Percentiles rank a stretch among this genome's conserved stretches.
Conservation (phyloP, 2,797 vertebrate genomes). For the Brotula barbata region DNA sequence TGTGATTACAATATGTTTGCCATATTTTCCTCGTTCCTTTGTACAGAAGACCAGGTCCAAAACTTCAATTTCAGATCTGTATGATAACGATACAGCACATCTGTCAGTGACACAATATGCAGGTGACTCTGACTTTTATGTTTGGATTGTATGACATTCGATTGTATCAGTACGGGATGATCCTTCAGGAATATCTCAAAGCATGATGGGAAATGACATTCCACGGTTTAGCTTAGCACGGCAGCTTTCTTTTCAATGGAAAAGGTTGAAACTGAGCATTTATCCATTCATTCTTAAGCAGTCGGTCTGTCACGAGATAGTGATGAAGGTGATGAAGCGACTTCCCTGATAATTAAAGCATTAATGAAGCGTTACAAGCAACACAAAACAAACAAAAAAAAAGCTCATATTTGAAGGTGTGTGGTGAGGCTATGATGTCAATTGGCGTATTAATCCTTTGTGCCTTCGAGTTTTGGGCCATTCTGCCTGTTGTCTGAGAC, state of each 20-base stretch:
- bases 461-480: constrained; percentile 72
- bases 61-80: constrained; percentile 56
- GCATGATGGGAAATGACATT: constrained; percentile 49
- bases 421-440: constrained; percentile 38
- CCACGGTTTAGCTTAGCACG: constrained; percentile 44
- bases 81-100: constrained; percentile 44
- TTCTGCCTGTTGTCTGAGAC: constrained; percentile 57
- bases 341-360: too few relatives aligned
- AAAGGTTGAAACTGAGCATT: constrained; percentile 45
- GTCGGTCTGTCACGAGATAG: constrained; percentile 34
- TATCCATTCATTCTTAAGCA: constrained; percentile 31
- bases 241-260: constrained; percentile 65
- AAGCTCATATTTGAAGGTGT: constrained; percentile 27
- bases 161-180: constrained; percentile 64
- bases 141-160: constrained; percentile 65
- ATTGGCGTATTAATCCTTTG: constrained; percentile 59
- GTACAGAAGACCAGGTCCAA: constrained; percentile 50
- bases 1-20: constrained; percentile 72
- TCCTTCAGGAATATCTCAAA: constrained; percentile 49
- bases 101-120: constrained; percentile 57
- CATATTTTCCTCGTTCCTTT: constrained; percentile 54
- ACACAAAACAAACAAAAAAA: constrained; percentile 30
- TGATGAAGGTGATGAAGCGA: constrained; percentile 1
- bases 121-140: constrained; percentile 69
- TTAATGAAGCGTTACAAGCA: not conserved